phyloP scores from a whole-genome alignment of 1,140 invertebrate species.

The Bombus breviceps region DNA sequence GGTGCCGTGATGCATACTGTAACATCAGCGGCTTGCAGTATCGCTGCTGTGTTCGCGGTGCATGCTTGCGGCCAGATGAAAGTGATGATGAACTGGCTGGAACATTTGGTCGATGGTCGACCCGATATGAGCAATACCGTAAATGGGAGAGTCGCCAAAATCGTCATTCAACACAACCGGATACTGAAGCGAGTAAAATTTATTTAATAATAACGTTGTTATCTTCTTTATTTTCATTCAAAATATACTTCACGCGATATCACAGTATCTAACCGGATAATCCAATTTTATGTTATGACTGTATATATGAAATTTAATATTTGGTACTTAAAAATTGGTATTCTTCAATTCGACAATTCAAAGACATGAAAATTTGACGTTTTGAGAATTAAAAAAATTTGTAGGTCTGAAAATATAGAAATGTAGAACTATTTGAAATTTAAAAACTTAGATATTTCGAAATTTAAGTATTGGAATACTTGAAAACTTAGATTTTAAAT shows the following conservation, averaged over 20 bases:
- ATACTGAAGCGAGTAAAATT: conserved; percentile 46
- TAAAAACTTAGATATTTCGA: too few species aligned
- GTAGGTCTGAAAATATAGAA: too few species aligned
- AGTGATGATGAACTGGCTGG: conserved; percentile 61
- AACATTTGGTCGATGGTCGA: conserved; percentile 35
- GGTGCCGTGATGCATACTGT: conserved; percentile 60
- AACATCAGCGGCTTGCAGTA: conserved; percentile 50
- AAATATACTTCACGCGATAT: too few species aligned
- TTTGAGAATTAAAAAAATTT: too few species aligned
- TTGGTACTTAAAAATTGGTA: too few species aligned
- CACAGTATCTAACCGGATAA: too few species aligned
- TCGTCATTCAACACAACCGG: conserved; percentile 67
- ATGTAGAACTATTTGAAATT: too few species aligned
- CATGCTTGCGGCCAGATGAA: conserved; percentile 71
- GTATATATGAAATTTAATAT: too few species aligned
- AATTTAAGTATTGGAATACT: background rate
- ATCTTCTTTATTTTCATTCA: background rate
- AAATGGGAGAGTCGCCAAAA: conserved; percentile 55
- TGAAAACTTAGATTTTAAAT: background rate
- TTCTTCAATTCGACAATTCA: too few species aligned
- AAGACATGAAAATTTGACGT: too few species aligned
- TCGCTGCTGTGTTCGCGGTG: conserved; percentile 64
- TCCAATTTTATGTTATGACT: too few species aligned
- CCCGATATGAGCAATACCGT: background rate
- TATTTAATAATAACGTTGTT: background rate